These are phyloP conservation scores for Stenchaetothrips biformis DNA, from an alignment of 2,888 invertebrate species.

Conservation along the genomic window DNA sequence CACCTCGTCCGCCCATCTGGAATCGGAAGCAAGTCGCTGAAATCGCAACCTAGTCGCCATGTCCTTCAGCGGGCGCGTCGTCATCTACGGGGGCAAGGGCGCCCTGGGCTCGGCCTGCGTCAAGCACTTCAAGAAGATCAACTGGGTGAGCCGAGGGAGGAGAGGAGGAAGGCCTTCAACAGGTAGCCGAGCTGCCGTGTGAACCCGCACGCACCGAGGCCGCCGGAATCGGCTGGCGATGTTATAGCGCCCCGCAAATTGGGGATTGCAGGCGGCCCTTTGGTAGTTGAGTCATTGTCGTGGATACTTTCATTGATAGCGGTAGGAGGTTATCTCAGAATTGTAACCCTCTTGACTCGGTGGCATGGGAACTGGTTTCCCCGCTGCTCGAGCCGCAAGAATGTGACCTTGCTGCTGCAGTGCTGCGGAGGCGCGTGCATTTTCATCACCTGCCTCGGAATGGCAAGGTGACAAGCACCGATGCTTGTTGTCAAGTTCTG, in stretches of 20 bases:
- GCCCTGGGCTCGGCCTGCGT: constrained; percentile 89
- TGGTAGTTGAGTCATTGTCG: background rate
- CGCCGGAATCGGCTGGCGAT: background rate
- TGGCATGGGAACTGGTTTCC: background rate
- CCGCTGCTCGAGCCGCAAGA: background rate
- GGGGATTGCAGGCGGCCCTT: background rate
- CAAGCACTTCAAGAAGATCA: constrained; percentile 79
- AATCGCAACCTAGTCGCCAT: background rate
- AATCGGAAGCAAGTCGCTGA: no score
- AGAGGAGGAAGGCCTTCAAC: background rate
- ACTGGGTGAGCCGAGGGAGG: constrained; percentile 68
- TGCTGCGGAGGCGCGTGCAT: background rate
- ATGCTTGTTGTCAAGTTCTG: background rate
- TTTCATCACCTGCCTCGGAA: background rate
- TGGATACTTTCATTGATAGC: background rate
- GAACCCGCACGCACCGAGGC: background rate
- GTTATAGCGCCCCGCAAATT: background rate
- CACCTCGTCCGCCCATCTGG: no score
- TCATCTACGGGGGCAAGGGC: constrained; percentile 94
- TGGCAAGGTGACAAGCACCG: background rate
- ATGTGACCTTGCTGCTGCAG: background rate
- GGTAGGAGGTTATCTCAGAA: background rate
- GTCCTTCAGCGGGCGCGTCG: constrained; percentile 56
- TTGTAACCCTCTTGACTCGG: background rate
- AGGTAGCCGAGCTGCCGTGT: background rate